A percentile compares a stretch with the other conserved stretches of the same genome.
These are phyloP conservation scores for Mycogona germanica DNA, from an alignment of 2,888 invertebrate genomes.

Conservation along the genomic window DNA sequence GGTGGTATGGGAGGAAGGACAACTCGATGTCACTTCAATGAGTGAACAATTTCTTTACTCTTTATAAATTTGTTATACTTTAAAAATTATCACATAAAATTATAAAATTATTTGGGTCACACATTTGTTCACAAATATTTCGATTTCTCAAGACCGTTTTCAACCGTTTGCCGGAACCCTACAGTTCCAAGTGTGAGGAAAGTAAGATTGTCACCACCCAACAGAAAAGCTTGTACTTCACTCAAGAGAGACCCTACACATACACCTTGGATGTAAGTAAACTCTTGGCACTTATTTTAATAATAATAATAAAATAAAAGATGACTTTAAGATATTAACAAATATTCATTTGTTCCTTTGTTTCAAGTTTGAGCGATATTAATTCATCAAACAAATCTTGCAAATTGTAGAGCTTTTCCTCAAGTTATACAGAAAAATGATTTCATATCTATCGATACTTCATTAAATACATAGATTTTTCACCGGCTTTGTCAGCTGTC, in stretches of 20 bases:
- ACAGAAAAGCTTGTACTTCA: not conserved
- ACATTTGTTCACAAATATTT: not conserved
- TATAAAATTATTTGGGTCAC: too few species aligned
- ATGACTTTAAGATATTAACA: too few species aligned
- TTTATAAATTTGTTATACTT: not conserved
- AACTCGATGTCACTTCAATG: not conserved
- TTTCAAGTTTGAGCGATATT: too few species aligned
- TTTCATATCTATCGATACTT: too few species aligned
- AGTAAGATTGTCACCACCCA: not conserved
- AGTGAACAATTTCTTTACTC: not conserved
- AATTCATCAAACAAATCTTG: too few species aligned
- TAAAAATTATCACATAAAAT: not conserved
- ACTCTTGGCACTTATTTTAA: too few species aligned
- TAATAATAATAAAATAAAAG: too few species aligned
- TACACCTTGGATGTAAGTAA: slow-evolving; percentile 14
- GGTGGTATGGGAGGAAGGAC: not conserved
- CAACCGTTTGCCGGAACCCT: slow-evolving; percentile 1
- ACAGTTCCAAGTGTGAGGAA: slow-evolving; percentile 7
- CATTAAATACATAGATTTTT: too few species aligned
- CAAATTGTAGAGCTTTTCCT: too few species aligned
- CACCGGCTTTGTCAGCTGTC: too few species aligned
- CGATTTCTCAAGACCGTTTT: not conserved
- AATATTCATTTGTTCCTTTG: too few species aligned
- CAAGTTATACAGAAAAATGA: too few species aligned
- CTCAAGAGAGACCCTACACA: not conserved